Percentiles rank a stretch among this genome's conserved stretches.
phyloP scores from a whole-genome alignment of 1,140 invertebrate genomes.

The Pinna nobilis region DNA sequence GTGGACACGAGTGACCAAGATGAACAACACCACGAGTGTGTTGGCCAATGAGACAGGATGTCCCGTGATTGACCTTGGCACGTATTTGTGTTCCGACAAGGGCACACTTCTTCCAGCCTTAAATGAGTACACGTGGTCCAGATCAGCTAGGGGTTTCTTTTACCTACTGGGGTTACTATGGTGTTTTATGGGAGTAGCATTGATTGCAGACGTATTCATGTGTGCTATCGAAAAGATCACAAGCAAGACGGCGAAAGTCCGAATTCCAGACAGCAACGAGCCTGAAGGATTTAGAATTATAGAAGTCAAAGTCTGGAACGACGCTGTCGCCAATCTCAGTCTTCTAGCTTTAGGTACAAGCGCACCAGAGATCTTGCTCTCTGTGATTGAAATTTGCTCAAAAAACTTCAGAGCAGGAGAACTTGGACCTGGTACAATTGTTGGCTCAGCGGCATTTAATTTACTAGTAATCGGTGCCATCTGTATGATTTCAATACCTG shows the following conservation, averaged over 20 bases:
- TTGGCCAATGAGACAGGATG: background rate
- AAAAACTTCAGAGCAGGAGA: conserved; percentile 78
- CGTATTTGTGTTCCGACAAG: conserved; percentile 41
- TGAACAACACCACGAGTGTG: background rate
- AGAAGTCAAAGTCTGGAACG: conserved; percentile 79
- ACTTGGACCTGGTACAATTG: conserved; percentile 81
- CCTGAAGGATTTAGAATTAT: conserved; percentile 58
- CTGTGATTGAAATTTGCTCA: conserved; percentile 80
- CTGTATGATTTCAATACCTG: conserved; percentile 78
- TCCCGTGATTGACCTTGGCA: conserved; percentile 26
- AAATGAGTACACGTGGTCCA: conserved; percentile 78
- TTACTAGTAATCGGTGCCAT: conserved; percentile 80
- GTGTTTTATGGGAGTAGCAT: conserved; percentile 78
- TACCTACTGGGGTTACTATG: conserved; percentile 79
- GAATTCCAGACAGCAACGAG: conserved; percentile 63
- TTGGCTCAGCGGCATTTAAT: conserved; percentile 83
- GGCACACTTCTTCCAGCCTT: conserved; percentile 78
- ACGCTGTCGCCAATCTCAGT: conserved; percentile 82
- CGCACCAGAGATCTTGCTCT: conserved; percentile 82
- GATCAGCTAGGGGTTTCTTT: conserved; percentile 72
- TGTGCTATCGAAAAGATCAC: conserved; percentile 82
- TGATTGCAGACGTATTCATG: conserved; percentile 81
- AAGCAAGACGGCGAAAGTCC: conserved; percentile 79
- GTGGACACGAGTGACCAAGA: too few relatives aligned
- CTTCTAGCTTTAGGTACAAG: conserved; percentile 82